Evolutionary conservation across 2,113 vertebrate species (phyloP).

Genomic region (Neotoma lepida): DNA sequence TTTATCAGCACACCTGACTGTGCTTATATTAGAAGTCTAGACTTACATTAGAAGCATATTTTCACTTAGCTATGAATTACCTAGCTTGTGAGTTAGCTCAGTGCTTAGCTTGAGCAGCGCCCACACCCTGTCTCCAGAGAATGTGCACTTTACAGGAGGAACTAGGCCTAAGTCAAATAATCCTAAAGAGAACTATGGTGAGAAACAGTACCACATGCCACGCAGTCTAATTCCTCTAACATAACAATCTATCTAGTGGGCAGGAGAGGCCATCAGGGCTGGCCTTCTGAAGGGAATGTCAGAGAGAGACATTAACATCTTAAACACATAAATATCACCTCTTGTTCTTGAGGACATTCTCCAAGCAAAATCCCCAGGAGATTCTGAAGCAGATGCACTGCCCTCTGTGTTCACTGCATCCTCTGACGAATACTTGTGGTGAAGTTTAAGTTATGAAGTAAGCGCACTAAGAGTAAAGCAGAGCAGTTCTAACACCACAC

Average conservation of each 20-base stretch:
- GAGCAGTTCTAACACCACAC: not conserved
- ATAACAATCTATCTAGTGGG: not conserved
- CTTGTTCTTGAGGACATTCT: not conserved
- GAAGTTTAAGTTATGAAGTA: not conserved
- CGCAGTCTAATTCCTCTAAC: not conserved
- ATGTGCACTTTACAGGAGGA: not conserved
- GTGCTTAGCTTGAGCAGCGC: not conserved
- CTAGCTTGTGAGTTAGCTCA: not conserved
- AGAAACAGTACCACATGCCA: not conserved
- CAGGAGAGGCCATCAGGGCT: not conserved
- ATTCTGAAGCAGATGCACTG: not conserved
- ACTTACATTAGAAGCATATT: not conserved
- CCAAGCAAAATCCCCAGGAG: not conserved
- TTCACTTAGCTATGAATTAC: not conserved
- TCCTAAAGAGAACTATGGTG: not conserved
- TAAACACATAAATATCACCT: not conserved
- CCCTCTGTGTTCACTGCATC: not conserved
- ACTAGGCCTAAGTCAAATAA: not conserved
- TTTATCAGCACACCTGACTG: not conserved
- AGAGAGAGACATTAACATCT: not conserved
- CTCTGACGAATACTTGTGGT: not conserved
- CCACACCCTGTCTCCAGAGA: not conserved
- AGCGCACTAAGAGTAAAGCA: not conserved
- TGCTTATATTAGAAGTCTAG: not conserved
- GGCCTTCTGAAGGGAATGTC: not conserved